Percentiles rank a stretch among this genome's conserved stretches.
These are phyloP conservation scores for Prionailurus viverrinus DNA, from an alignment of 2,113 vertebrate species.

Conservation along the genomic window DNA sequence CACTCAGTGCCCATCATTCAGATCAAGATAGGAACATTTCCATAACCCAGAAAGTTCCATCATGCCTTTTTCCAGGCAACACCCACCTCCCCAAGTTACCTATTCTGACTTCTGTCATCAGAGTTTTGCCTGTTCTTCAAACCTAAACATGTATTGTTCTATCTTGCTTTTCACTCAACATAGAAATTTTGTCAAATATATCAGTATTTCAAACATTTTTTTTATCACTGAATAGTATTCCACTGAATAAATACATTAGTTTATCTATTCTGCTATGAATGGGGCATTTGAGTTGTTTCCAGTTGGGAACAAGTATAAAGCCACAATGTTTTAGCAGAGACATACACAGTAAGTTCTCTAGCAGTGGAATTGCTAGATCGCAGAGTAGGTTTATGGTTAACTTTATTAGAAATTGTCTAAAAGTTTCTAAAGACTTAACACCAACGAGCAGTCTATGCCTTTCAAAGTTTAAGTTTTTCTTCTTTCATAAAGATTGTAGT, in stretches of 20 bases:
- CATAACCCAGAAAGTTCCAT: neutral
- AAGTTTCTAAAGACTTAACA: constrained; percentile 31
- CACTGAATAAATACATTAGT: neutral
- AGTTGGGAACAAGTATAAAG: neutral
- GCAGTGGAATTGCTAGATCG: neutral
- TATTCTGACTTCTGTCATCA: neutral
- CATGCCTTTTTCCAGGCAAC: neutral
- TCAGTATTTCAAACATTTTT: constrained; percentile 8
- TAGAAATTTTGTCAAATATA: neutral
- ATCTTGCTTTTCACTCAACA: neutral
- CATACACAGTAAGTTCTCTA: neutral
- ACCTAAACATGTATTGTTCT: neutral
- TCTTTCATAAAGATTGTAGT: constrained; percentile 32
- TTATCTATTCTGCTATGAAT: neutral
- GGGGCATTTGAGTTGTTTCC: neutral
- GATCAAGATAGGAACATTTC: neutral
- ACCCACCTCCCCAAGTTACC: neutral
- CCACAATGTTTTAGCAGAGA: neutral
- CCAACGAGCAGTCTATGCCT: neutral
- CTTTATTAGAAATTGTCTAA: constrained; percentile 17
- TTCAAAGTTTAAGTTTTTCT: constrained; percentile 29
- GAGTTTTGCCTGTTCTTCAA: neutral
- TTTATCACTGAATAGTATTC: neutral
- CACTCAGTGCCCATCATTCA: neutral
- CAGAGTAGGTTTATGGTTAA: neutral